Conservation (phyloP, 2,797 vertebrate species). For the Rhinophrynus dorsalis region DNA sequence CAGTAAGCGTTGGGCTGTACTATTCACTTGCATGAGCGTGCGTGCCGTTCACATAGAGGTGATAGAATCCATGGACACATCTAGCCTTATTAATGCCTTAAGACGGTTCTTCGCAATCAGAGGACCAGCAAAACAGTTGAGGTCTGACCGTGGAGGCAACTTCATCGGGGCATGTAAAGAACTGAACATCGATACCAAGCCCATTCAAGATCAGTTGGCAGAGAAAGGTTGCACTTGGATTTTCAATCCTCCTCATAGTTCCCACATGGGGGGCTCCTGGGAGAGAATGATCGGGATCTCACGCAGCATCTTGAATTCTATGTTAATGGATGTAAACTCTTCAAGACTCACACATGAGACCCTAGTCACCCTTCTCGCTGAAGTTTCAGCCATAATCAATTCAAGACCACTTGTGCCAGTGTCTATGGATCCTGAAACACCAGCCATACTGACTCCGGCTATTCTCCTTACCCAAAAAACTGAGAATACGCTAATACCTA, state of each 20-base stretch:
- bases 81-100: no score
- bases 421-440: neutral
- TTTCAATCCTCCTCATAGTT: neutral
- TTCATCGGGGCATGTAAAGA: neutral
- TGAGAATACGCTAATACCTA: no score
- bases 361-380: neutral
- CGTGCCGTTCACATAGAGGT: no score
- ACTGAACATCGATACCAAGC: neutral
- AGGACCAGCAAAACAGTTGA: no score
- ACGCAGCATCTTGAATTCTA: neutral
- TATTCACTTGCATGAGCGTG: no score
- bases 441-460: neutral
- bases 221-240: conserved; percentile 8
- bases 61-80: no score
- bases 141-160: no score
- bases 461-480: no score
- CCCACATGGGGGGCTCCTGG: neutral
- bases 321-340: neutral
- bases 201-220: no score
- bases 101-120: no score
- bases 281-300: conserved; percentile 3
- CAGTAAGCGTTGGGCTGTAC: no score
- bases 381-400: neutral
- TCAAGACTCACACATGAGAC: neutral
- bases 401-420: neutral